Conservation (phyloP, 2,888 invertebrate species). For the Sarcophaga carnaria region DNA sequence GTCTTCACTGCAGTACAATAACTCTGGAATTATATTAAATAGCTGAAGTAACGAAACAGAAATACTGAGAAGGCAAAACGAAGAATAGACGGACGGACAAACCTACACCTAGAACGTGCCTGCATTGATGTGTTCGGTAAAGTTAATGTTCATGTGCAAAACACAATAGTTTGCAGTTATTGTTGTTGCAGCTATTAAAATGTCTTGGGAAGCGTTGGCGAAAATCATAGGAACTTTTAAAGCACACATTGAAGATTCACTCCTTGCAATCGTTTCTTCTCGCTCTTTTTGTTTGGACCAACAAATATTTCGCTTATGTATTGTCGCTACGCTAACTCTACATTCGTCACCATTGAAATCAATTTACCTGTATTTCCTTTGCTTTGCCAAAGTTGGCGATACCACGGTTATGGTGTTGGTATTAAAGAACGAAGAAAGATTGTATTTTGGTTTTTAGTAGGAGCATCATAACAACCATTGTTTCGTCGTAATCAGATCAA, state of each 20-base stretch:
- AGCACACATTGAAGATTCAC: slow-evolving; percentile 25
- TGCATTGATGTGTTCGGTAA: slow-evolving; percentile 45
- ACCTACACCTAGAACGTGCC: slow-evolving; percentile 57
- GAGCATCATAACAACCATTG: slow-evolving; percentile 35
- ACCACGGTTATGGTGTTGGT: slow-evolving; percentile 16
- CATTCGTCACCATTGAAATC: slow-evolving; percentile 63
- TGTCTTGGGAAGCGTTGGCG: slow-evolving; percentile 62
- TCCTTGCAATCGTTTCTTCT: slow-evolving; percentile 33
- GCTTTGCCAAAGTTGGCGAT: slow-evolving; percentile 15
- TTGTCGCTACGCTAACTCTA: slow-evolving; percentile 50
- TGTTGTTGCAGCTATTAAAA: slow-evolving; percentile 58
- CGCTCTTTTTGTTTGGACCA: slow-evolving; percentile 37
- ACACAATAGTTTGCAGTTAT: slow-evolving; percentile 55
- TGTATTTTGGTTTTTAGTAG: slow-evolving; percentile 53
- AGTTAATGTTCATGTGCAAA: slow-evolving; percentile 51
- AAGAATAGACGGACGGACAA: background rate
- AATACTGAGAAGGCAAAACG: background rate
- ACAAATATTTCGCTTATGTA: slow-evolving; percentile 21
- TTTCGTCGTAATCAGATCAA: slow-evolving; percentile 53
- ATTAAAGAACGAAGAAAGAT: slow-evolving; percentile 1
- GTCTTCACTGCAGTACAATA: slow-evolving; percentile 61
- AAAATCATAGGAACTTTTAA: slow-evolving; percentile 30
- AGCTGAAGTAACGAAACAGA: background rate
- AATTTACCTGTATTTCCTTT: slow-evolving; percentile 54
- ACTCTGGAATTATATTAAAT: background rate